Evolutionary conservation across 1,140 invertebrate species (phyloP), one percentile per base, ranked within the genome.

Genomic region (Lepidurus arcticus): DNA sequence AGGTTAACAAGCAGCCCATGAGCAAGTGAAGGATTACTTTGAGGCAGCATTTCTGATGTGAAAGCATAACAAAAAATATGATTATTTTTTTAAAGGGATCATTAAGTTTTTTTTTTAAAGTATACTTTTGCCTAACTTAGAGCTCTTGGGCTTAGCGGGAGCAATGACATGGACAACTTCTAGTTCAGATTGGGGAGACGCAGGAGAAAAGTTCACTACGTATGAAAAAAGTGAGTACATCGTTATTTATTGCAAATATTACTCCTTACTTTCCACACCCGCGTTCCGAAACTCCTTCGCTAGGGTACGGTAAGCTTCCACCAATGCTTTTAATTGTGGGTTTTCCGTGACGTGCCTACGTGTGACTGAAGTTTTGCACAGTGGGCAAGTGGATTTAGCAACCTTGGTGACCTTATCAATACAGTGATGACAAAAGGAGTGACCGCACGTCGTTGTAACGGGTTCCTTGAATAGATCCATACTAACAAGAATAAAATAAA

Each of bases 331-430:
- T 65, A 65, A 21, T 21, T 65, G 4, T 21, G 8, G 53, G 53
- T 65, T 65, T 65, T 65, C 21, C 16, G 21, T 65, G 7, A 65
- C 53, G 21, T 65, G 53, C 13, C 53, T 65, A 65, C 53, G 53
- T 7, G 53, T 65, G 53, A 65, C 53, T 7, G 21, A n/a, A 11
- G 53, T 21, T 16, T 65, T 65, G 13, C 53, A 65, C 21, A 65
- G 21, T 13, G 53, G 53, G 13, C 53, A 65, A 65, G 21, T 21
- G 0, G 53, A 65, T 10, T 65, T 65, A 65, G 53, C 10, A 65
- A 65, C 53, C n/a, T 65, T 65, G 53, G 53, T 65, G 9, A 65
- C 53, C 13, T 65, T 65, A n/a, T 65, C 53, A 65, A 65, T 65
- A 21, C 53, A 65, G 53, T 65, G 53, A 13, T 65, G 53, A 65